phyloP scores from a whole-genome alignment of 1,140 invertebrate genomes.

The Chionoecetes opilio region DNA sequence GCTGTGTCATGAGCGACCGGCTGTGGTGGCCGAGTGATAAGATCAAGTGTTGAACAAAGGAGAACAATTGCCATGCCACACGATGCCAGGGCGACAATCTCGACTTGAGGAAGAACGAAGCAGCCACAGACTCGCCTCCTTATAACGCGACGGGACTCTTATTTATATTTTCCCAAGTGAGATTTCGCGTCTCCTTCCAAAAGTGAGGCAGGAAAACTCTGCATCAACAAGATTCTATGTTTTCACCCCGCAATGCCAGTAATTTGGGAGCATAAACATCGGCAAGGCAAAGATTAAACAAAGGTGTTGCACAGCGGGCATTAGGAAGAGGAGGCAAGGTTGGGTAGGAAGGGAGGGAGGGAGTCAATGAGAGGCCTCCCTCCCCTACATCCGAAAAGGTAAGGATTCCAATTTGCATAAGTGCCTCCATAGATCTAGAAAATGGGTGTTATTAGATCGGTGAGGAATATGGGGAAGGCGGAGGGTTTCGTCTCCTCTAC shows the following conservation, averaged over 20 bases:
- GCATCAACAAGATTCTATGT: not conserved
- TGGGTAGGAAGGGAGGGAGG: not conserved
- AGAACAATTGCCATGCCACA: not conserved
- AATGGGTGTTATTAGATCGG: slow-evolving; percentile 55
- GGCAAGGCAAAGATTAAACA: not conserved
- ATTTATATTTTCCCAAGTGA: not conserved
- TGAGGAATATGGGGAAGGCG: not conserved
- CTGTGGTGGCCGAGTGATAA: not conserved
- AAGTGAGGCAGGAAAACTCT: not conserved
- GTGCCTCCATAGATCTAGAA: slow-evolving; percentile 52
- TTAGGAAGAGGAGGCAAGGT: not conserved
- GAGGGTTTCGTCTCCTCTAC: not conserved
- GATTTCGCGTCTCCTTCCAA: not conserved
- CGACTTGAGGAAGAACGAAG: not conserved
- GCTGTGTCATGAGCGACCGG: slow-evolving; percentile 4
- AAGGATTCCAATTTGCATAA: slow-evolving; percentile 50
- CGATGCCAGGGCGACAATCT: not conserved
- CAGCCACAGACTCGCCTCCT: too few relatives aligned
- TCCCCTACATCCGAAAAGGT: slow-evolving; percentile 39
- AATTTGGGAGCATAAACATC: slow-evolving; percentile 5
- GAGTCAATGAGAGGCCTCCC: not conserved
- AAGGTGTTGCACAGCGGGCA: not conserved
- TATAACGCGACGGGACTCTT: too few relatives aligned
- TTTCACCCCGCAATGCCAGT: not conserved
- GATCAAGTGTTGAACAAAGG: slow-evolving; percentile 15